These are phyloP conservation scores for Danio jaintianensis DNA, from an alignment of 2,797 vertebrate species.

Conservation along the genomic window DNA sequence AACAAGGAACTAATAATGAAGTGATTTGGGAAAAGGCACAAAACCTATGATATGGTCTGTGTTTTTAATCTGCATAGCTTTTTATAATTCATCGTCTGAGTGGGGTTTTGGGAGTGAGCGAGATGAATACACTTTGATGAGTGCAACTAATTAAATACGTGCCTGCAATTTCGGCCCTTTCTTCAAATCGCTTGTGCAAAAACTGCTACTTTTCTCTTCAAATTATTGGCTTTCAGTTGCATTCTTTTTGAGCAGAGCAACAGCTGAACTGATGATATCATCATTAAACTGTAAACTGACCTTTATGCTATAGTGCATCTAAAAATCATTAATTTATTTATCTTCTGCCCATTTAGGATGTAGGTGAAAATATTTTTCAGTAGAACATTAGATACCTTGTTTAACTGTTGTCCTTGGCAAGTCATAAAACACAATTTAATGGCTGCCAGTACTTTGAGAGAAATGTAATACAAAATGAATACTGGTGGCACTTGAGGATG, in stretches of 20 bases:
- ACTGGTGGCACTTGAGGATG: too few species aligned
- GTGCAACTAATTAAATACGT: conserved; percentile 27
- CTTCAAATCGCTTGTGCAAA: not conserved
- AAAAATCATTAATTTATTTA: too few species aligned
- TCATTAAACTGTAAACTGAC: not conserved
- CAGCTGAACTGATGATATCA: not conserved
- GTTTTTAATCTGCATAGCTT: conserved; percentile 38
- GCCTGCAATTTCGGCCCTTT: conserved; percentile 9
- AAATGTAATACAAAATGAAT: too few species aligned
- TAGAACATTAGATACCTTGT: too few species aligned
- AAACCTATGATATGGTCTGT: conserved; percentile 58
- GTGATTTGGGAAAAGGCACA: conserved; percentile 66
- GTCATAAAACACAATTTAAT: too few species aligned
- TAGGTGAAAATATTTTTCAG: too few species aligned
- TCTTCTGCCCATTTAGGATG: too few species aligned
- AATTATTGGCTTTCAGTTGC: not conserved
- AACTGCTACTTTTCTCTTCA: not conserved
- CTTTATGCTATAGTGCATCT: too few species aligned
- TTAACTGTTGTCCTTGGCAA: too few species aligned
- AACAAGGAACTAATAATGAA: conserved; percentile 71
- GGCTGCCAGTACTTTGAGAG: too few species aligned
- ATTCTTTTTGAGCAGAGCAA: not conserved
- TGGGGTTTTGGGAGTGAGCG: not conserved
- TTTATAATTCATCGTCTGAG: conserved; percentile 41
- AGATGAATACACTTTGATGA: not conserved